Base-by-base conservation (phyloP, 2,888 invertebrate species). In the Pterostichus madidus region DNA sequence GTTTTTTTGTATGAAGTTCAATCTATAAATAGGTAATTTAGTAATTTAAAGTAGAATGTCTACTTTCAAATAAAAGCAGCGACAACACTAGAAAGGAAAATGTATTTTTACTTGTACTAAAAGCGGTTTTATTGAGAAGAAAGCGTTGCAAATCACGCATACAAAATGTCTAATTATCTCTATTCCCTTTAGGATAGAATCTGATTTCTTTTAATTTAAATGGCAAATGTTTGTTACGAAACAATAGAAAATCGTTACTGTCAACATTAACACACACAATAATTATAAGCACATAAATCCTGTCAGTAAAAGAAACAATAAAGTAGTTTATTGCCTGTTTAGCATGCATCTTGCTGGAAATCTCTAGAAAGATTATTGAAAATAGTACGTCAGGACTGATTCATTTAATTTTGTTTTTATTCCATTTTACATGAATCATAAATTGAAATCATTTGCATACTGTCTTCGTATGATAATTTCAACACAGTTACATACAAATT, bases 391-490 rank as follows among this genome's bases (percentile, higher is more conserved):
- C 17, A 71, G 13, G 7, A 15, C 17, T 44, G 46, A 71, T 17
- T 71, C 68, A 71, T 71, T 71, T 59, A 24, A 24, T 24, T 59
- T 71, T 71, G 68, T 71, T 71, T 64, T 71, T 44, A 71, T 52
- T 64, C 44, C 15, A 71, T 52, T 56, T 56, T 56, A 56, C 17
- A 17, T 71, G 68, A 71, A 44, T 71, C 68, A 71, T 71, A 71
- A 71, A 71, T 44, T 71, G 68, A 13, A 39, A 17, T 71, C 5
- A 71, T 71, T 71, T 44, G 68, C 68, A 71, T 71, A 71, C 64
- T 64, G 64, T 71, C 68, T 71, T 44, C 68, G 17, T 71, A 71
- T 71, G 68, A 71, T 71, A 71, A 71, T 71, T 71, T 71, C 44
- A 71, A 17, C 68, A 71, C n/a, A 71, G 15, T 44, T 71, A 71